Evolutionary conservation across 2,888 invertebrate species (phyloP).

Genomic region (Drosophila picticornis): DNA sequence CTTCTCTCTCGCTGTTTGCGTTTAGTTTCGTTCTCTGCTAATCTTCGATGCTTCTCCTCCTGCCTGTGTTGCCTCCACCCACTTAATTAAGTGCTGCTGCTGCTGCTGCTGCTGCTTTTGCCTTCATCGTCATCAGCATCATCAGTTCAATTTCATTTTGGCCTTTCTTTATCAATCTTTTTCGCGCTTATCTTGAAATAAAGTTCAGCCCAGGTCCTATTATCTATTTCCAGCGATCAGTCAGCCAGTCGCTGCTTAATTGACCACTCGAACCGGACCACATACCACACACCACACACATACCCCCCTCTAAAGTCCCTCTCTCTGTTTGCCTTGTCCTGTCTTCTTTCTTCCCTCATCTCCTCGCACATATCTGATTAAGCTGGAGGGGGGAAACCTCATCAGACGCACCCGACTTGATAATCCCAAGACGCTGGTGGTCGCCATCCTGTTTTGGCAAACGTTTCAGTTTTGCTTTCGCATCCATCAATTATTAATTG

Average conservation of each 20-base stretch:
- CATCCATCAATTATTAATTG: constrained; percentile 79
- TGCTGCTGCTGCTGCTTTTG: constrained; percentile 16
- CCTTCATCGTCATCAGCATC: constrained; percentile 18
- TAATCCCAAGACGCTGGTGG: constrained; percentile 55
- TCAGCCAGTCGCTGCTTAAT: constrained; percentile 61
- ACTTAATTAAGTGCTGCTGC: constrained; percentile 65
- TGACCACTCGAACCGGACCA: constrained; percentile 63
- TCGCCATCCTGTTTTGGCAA: constrained; percentile 33
- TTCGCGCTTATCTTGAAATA: constrained; percentile 80
- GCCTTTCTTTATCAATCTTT: constrained; percentile 80
- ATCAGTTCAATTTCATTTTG: constrained; percentile 56
- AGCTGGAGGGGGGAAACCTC: constrained; percentile 3
- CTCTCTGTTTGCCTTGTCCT: constrained; percentile 6
- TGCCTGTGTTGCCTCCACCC: constrained; percentile 50
- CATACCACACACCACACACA: constrained; percentile 5
- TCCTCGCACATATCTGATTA: constrained; percentile 35
- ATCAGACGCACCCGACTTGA: constrained; percentile 16
- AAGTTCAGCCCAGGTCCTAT: constrained; percentile 83
- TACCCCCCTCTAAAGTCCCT: background rate
- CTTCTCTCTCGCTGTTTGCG: constrained; percentile 3
- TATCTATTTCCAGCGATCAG: constrained; percentile 83
- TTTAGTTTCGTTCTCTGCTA: constrained; percentile 3
- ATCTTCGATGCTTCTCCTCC: constrained; percentile 1
- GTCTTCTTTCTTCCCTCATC: constrained; percentile 13
- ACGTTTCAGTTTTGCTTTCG: constrained; percentile 26